phyloP scores from a whole-genome alignment of 2,797 vertebrate species.

The Hippocampus kuda region DNA sequence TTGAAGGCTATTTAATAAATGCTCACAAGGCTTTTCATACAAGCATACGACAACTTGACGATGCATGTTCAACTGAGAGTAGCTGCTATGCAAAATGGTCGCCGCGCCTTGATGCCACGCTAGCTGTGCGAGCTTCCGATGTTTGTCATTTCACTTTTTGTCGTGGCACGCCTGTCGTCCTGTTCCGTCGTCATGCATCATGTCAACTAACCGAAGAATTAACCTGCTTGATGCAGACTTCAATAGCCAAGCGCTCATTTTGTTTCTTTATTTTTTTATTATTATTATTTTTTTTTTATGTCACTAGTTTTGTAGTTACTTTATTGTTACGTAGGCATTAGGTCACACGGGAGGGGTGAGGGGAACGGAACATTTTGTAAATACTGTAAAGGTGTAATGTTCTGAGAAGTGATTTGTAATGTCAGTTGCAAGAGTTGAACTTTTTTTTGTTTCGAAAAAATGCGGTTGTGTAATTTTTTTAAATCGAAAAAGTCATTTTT shows the following conservation, averaged over 20 bases:
- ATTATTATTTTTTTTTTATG: not conserved
- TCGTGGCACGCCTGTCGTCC: slow-evolving; percentile 22
- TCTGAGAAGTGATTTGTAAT: too few relatives aligned
- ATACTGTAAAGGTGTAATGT: too few relatives aligned
- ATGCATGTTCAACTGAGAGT: too few relatives aligned
- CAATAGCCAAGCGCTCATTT: not conserved
- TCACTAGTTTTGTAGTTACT: not conserved
- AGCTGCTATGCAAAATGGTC: not conserved
- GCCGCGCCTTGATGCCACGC: slow-evolving; percentile 10
- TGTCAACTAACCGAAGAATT: slow-evolving; percentile 12
- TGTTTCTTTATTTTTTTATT: not conserved
- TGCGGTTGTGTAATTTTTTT: too few relatives aligned
- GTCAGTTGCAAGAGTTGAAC: too few relatives aligned
- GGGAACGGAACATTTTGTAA: too few relatives aligned
- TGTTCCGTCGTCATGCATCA: slow-evolving; percentile 27
- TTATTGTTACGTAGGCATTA: too few relatives aligned
- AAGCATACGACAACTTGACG: too few relatives aligned
- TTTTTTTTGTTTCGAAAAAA: too few relatives aligned
- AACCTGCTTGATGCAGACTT: not conserved
- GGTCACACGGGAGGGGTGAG: too few relatives aligned
- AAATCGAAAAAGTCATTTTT: too few relatives aligned
- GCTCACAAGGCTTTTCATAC: not conserved
- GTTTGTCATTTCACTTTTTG: slow-evolving; percentile 3
- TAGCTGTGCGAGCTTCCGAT: slow-evolving; percentile 55
- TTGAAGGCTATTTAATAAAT: slow-evolving; percentile 1